Base-by-base conservation (phyloP, 2,113 vertebrate genomes). In the Pyxicephalus adspersus region DNA sequence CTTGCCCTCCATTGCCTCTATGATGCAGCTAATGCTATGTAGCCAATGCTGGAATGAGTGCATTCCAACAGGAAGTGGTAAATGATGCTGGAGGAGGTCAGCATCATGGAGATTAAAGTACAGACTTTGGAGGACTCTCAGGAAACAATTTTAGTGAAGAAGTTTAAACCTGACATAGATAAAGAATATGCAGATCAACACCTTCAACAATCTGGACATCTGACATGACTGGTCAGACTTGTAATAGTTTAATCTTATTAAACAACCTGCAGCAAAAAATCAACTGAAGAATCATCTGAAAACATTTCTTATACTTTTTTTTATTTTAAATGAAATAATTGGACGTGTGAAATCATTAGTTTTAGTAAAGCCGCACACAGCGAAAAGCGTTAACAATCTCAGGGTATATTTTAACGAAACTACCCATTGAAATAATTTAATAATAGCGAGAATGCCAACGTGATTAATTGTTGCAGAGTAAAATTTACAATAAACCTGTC, bases 401-500 rank as follows among this genome's bases (percentile, higher is more conserved):
- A 0, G 88, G 91, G 88, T 94, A 93, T 92, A 92, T 94, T 94
- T 94, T 93, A 93, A 90, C 91, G 91, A 93, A 74, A 82, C 71
- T 65, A 73, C 79, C 51, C 54, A 50, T 54, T 64, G 68, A 82
- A 93, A 94, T 93, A 93, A 94, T 94, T 92, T 94, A 94, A 95
- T 94, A 92, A 92, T 92, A 92, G 91, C 89, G 90, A 90, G 93
- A 93, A 93, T 94, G 91, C 90, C 91, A 90, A 88, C 87, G 93
- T 94, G 93, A 94, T 94, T 94, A 94, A 94, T 93, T 94, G 92
- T 94, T 91, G 89, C 90, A 91, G 91, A 93, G 92, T 92, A 92
- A 93, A 94, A 95, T 94, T 94, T 93, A 92, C 91, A 93, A 93
- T 93, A 93, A 94, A 93, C 94, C 91, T 94, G 92, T 94, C 94